phyloP scores from a whole-genome alignment of 2,797 vertebrate genomes.

The Acropternis orthonyx region DNA sequence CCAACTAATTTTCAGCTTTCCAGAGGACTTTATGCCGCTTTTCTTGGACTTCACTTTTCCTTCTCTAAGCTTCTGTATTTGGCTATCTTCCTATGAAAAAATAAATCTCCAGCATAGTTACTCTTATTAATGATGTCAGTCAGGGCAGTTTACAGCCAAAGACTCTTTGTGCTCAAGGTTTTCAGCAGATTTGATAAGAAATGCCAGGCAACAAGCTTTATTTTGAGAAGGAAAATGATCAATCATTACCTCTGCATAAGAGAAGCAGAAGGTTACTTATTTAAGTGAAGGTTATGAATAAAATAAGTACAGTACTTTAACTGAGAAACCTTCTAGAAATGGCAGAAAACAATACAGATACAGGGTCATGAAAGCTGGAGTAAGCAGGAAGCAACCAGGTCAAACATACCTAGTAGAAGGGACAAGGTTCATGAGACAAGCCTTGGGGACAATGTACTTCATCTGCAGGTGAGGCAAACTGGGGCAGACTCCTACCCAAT shows the following conservation, averaged over 20 bases:
- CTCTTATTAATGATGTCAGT: constrained; percentile 26
- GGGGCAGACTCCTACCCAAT: neutral
- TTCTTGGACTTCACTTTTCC: neutral
- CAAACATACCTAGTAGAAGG: neutral
- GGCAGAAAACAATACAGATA: neutral
- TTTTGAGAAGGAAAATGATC: constrained; percentile 40
- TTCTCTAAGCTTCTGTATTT: neutral
- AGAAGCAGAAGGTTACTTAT: constrained; percentile 18
- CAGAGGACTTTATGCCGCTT: neutral
- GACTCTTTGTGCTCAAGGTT: neutral
- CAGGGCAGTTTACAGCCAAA: neutral
- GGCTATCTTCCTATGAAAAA: neutral
- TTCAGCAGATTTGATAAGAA: constrained; percentile 23
- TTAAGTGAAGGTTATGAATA: constrained; percentile 6
- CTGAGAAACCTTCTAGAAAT: neutral
- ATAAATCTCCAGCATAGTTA: neutral
- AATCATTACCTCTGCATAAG: neutral
- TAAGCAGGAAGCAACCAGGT: neutral
- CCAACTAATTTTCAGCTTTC: neutral
- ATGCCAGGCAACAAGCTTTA: neutral
- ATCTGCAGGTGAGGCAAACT: neutral
- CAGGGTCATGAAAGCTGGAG: neutral
- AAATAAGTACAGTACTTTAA: neutral
- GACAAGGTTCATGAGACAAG: neutral
- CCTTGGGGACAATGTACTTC: neutral